Base-by-base conservation (phyloP, 1,140 invertebrate species). In the Hypsibius dujardini region DNA sequence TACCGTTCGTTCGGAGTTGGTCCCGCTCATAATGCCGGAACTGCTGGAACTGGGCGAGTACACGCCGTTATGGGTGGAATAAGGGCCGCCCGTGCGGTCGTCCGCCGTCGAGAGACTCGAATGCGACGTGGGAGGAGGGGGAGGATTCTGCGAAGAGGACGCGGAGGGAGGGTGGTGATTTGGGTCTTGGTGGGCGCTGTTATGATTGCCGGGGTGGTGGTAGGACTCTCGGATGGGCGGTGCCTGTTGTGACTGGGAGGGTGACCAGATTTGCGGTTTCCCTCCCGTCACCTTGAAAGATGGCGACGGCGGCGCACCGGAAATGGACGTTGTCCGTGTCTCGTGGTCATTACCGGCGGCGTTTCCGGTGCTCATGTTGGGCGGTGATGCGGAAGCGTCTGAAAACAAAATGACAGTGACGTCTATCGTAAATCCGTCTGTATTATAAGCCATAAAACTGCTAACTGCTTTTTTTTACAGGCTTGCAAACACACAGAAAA, bases 41-140 rank as follows among this genome's bases (percentile, higher is more conserved):
- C 62, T 67, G 62, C 62, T 67, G 12, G 62, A 67, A 42, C 62
- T 67, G 12, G 62, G 62, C 7, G 62, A 67, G 62, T 67, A 67
- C 62, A 67, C 62, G 12, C 62, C 62, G 42, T 45, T 67, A 42
- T 67, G 62, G 3, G 62, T 67, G 7, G 62, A 67, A 67, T 12
- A 45, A 3, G 42, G 12, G 7, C 50, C 50, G 50, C 7, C n/a
- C 50, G 50, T 56, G 50, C n/a, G 3, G 12, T 67, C 45, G 12
- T 15, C 12, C 7, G 50, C n/a, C 50, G n/a, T 56, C 12, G 62
- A 67, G 62, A 12, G 62, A 42, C 42, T 15, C 42, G 62, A 12
- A 12, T 67, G 62, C 7, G 12, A 67, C 12, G 42, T 12, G 12
- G 62, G 62, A 45, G 12, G 62, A 7, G 45, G 3, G 62, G 42